Evolutionary conservation across 92 coral and sea anemone genomes (phyloP).

Genomic region (Phenganax marumi): DNA sequence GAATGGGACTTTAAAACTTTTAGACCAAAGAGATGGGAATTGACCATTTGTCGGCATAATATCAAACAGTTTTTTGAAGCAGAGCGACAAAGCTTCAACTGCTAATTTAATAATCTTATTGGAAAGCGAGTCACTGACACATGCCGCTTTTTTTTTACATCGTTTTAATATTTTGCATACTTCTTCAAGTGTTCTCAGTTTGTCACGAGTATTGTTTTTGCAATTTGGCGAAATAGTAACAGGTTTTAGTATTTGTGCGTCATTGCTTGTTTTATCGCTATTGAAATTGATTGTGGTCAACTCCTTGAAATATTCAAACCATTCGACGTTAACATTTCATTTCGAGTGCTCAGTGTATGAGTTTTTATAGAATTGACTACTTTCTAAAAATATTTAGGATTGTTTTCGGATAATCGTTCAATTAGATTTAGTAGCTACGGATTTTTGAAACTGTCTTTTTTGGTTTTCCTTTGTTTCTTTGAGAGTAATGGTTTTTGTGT

Average conservation of each 20-base stretch:
- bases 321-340: conserved; percentile 4
- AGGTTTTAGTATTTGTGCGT: conserved; percentile 27
- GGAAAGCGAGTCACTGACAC: no score
- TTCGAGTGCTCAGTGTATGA: background rate
- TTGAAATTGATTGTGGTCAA: conserved; percentile 25
- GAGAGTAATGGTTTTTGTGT: background rate
- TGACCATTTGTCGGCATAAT: conserved; percentile 5
- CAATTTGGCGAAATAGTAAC: conserved; percentile 21
- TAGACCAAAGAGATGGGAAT: conserved; percentile 41
- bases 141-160: conserved; percentile 27
- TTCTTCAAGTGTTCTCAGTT: conserved; percentile 36
- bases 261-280: background rate
- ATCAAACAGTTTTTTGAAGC: conserved; percentile 32
- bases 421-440: conserved; percentile 3
- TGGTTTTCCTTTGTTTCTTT: background rate
- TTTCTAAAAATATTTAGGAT: conserved; percentile 5
- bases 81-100: conserved; percentile 21
- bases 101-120: background rate
- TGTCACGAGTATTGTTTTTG: conserved; percentile 15
- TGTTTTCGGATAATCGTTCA: background rate
- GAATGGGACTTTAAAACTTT: conserved; percentile 4
- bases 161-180: conserved; percentile 23
- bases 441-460: conserved; percentile 6
- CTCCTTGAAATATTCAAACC: conserved; percentile 36
- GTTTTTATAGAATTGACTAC: conserved; percentile 31